Evolutionary conservation across 1,140 invertebrate genomes (phyloP).

Genomic region (Sesamia nonagrioides): DNA sequence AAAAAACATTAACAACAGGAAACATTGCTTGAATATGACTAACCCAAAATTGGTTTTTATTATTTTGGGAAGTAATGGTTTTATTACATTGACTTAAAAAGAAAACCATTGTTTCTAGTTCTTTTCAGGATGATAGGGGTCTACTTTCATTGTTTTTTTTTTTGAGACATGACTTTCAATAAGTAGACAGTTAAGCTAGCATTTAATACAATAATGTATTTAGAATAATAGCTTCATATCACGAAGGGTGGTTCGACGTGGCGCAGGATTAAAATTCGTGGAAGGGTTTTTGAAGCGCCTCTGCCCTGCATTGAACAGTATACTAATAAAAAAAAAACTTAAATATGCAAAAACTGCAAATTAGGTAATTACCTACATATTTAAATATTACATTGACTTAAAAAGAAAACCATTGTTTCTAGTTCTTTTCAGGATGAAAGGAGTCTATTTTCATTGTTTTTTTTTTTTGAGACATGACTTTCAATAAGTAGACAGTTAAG

Average conservation of each 20-base stretch:
- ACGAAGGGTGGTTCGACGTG: too few relatives aligned
- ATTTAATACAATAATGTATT: not conserved
- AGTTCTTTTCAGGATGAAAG: conserved; percentile 6
- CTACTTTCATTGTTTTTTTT: not conserved
- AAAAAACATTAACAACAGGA: not conserved
- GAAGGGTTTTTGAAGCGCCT: too few relatives aligned
- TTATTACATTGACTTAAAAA: not conserved
- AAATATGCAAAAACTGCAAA: too few relatives aligned
- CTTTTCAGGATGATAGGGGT: conserved; percentile 11
- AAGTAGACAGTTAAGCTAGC: conserved; percentile 7
- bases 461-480: too few relatives aligned
- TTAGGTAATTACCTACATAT: conserved; percentile 3
- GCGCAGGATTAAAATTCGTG: too few relatives aligned
- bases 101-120: not conserved
- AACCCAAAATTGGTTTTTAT: conserved; percentile 18
- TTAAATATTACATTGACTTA: not conserved
- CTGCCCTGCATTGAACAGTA: too few relatives aligned
- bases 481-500: conserved; percentile 1
- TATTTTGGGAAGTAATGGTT: not conserved
- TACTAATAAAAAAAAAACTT: too few relatives aligned
- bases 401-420: not conserved
- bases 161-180: too few relatives aligned
- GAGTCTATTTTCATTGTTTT: not conserved
- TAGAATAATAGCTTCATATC: not conserved
- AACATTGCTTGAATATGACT: conserved; percentile 14